Evolutionary conservation across 1,140 invertebrate species (phyloP).

Genomic region (Phenacoccus solenopsis): DNA sequence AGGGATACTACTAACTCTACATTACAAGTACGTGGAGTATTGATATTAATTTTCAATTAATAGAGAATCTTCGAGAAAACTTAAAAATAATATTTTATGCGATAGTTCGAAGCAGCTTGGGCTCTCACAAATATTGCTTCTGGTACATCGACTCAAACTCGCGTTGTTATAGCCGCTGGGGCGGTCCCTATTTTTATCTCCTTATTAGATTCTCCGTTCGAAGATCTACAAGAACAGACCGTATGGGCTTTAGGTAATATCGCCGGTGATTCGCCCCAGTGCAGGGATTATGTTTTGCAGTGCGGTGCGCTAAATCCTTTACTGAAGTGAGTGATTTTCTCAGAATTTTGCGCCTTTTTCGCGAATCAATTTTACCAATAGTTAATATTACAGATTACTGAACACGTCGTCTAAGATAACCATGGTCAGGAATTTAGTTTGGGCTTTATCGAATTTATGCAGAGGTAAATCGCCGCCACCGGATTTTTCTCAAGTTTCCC

Average conservation of each 20-base stretch:
- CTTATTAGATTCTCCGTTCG: constrained; percentile 51
- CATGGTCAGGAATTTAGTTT: constrained; percentile 94
- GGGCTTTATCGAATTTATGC: constrained; percentile 93
- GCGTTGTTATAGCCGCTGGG: constrained; percentile 83
- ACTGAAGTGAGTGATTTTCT: constrained; percentile 55
- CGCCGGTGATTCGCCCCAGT: constrained; percentile 87
- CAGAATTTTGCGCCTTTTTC: too few relatives aligned
- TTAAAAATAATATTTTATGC: not conserved
- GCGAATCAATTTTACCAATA: not conserved
- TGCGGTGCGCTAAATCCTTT: constrained; percentile 75
- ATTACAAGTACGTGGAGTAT: constrained; percentile 50
- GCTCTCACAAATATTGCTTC: constrained; percentile 95
- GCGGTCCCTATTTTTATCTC: constrained; percentile 86
- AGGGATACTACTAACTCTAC: constrained; percentile 69
- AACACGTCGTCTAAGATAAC: constrained; percentile 46
- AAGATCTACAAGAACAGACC: constrained; percentile 92
- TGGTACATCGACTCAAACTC: constrained; percentile 87
- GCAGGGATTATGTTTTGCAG: constrained; percentile 78
- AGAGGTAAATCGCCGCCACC: constrained; percentile 94
- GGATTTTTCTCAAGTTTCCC: constrained; percentile 67
- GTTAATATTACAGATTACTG: constrained; percentile 19
- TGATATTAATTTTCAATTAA: constrained; percentile 16
- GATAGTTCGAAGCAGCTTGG: constrained; percentile 95
- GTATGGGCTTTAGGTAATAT: constrained; percentile 96
- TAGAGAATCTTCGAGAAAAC: not conserved